Evolutionary conservation across 2,113 vertebrate species (phyloP), one percentile per base, ranked within the genome.

Genomic region (Neolamprologus caudopunctatus): DNA sequence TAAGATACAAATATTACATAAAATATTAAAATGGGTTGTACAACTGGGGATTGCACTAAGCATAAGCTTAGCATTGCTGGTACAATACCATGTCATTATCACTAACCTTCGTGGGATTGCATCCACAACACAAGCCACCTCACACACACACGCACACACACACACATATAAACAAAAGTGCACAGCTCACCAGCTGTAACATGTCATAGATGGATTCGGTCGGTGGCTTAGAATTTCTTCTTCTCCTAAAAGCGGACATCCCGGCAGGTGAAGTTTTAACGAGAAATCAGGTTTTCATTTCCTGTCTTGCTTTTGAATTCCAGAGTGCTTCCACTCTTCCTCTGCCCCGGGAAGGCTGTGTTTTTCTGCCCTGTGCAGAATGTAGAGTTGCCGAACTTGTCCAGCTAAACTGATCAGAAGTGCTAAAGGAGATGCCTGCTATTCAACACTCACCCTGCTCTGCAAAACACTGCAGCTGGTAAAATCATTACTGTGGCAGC

Each of bases 161-260:
- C 54, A 33, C 28, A 63, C 9, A 33, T 6, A 63, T 6, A 35
- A 35, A 37, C 6, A 66, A 45, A 35, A 50, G n/a, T 8, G 28
- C 35, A 68, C 13, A 8, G 88, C 98, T 98, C 97, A 98, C 98
- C 98, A 97, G 94, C 91, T 97, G 96, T 84, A 98, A 96, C 86
- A 97, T 92, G 47, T 95, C 96, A 91, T 95, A 95, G 66, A 97
- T 47, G 24, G 97, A 97, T 54, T 97, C 97, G 0, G 97, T 91
- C 0, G 96, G 94, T 89, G 89, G 91, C 87, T 93, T 96, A 75
- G 82, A 91, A 87, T 81, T 93, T 82, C 89, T 95, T 66, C 71
- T 92, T 89, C 89, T 95, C 92, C 89, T 93, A 45, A 96, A 95
- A 17, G 90, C 85, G 5, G 95, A 96, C 96, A 96, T 96, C 84